These are phyloP conservation scores for Myripristis jacobus DNA, from an alignment of 2,797 vertebrate genomes.

Conservation along the genomic window DNA sequence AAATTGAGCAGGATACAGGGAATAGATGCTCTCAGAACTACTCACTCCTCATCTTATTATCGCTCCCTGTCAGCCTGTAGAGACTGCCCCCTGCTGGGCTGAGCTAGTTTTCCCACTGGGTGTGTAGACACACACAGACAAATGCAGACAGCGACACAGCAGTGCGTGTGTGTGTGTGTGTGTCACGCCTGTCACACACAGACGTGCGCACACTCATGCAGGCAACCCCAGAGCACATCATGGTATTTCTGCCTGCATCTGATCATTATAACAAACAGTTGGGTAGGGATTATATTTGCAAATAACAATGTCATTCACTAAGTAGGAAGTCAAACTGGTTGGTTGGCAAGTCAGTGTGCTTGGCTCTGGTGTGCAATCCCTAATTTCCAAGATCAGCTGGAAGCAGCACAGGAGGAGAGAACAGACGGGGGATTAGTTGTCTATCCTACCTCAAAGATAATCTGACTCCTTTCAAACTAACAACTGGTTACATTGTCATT, in stretches of 20 bases:
- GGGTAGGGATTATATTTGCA: background rate
- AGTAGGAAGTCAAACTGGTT: conserved; percentile 25
- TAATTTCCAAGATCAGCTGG: conserved; percentile 2
- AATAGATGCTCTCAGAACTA: conserved; percentile 8
- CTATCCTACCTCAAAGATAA: background rate
- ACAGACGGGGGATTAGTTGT: background rate
- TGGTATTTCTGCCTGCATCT: conserved; percentile 15
- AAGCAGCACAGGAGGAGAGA: background rate
- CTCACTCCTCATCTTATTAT: conserved; percentile 5
- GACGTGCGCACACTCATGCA: background rate
- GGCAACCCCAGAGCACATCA: background rate
- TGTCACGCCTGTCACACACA: background rate
- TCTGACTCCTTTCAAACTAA: background rate
- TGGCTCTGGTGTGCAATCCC: background rate
- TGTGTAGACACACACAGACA: conserved; percentile 15
- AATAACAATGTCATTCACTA: background rate
- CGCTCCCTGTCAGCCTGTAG: conserved; percentile 8
- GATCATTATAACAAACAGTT: background rate
- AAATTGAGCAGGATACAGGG: background rate
- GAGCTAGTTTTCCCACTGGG: conserved; percentile 26
- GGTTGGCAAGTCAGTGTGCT: background rate
- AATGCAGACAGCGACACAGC: conserved; percentile 19
- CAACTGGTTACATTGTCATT: too few relatives aligned
- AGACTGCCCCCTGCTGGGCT: conserved; percentile 62
- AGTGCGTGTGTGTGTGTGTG: background rate